phyloP scores from a whole-genome alignment of 2,113 vertebrate species.

The Colaptes auratus region DNA sequence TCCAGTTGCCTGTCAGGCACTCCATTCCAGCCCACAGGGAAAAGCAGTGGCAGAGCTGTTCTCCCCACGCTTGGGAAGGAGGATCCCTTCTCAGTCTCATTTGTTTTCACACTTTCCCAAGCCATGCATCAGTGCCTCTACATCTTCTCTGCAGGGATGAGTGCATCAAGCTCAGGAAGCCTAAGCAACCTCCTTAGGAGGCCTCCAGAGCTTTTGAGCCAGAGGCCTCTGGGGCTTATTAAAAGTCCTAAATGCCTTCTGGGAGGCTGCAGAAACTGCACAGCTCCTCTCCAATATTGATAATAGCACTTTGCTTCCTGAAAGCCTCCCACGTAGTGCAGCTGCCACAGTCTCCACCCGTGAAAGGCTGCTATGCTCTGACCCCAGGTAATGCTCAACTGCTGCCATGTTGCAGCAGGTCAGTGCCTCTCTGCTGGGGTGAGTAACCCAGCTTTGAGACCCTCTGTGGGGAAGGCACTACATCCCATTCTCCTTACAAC shows the following conservation, averaged over 20 bases:
- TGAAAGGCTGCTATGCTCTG: not conserved
- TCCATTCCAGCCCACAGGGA: not conserved
- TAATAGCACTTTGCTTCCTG: not conserved
- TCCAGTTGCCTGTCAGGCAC: not conserved
- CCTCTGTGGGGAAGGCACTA: fast-evolving
- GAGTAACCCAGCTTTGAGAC: not conserved
- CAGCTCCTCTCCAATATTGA: not conserved
- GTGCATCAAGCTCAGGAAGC: fast-evolving
- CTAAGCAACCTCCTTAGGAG: not conserved
- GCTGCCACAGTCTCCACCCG: not conserved
- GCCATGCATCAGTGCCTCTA: not conserved
- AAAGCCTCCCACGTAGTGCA: not conserved
- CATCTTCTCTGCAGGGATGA: not conserved
- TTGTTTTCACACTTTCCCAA: not conserved
- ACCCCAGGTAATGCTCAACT: not conserved
- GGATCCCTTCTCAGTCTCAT: not conserved
- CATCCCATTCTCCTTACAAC: not conserved
- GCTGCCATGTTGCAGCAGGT: not conserved
- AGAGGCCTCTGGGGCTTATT: not conserved
- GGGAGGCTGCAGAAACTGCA: not conserved
- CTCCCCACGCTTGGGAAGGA: not conserved
- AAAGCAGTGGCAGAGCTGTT: not conserved
- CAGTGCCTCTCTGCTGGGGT: not conserved
- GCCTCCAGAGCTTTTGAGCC: not conserved
- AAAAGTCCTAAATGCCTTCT: not conserved